Evolutionary conservation across 1,140 invertebrate species (phyloP), one percentile per base, ranked within the genome.

Genomic region (Drosophila pachea): DNA sequence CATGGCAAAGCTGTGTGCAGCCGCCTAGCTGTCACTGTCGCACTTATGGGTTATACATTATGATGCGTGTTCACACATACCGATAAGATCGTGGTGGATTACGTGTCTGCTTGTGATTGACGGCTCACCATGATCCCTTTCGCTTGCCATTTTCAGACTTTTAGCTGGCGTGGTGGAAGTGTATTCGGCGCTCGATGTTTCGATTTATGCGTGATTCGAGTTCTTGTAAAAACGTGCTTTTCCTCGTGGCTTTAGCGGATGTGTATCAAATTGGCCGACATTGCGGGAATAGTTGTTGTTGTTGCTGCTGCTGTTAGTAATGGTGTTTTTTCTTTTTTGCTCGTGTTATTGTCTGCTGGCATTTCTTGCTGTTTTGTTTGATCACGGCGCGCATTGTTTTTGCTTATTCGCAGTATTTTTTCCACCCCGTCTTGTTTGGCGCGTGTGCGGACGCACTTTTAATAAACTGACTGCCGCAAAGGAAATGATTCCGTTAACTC

Each of bases 391-490:
- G 65, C 58, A 31, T 68, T 68, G 58, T 72, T 72, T 68, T 62
- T 72, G 64, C 64, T 48, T 52, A 49, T 50, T 67, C 42, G 31
- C 14, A 29, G 12, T 2, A 7, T 29, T 45, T 56, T 56, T 55
- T 58, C 36, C 5, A 14, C 38, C 32, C 36, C 11, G 33, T 29
- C n/a, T 47, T 45, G 38, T 62, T 62, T 36, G 50, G 9, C 38
- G 47, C 38, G 16, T 58, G 52, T 69, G 53, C 43, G 47, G 55
- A 54, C 52, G 54, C 32, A 56, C 50, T 66, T 68, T 72, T 76
- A 81, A 79, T 79, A 79, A 81, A 79, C 77, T 52, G 65, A 73
- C 62, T 78, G 68, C 73, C 77, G 73, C 62, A 48, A 47, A 53
- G 78, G 66, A 81, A 81, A 77, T 76, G 52, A 68, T 73, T 65